Evolutionary conservation across 1,140 invertebrate genomes (phyloP).

Genomic region (Calliphora vicina): DNA sequence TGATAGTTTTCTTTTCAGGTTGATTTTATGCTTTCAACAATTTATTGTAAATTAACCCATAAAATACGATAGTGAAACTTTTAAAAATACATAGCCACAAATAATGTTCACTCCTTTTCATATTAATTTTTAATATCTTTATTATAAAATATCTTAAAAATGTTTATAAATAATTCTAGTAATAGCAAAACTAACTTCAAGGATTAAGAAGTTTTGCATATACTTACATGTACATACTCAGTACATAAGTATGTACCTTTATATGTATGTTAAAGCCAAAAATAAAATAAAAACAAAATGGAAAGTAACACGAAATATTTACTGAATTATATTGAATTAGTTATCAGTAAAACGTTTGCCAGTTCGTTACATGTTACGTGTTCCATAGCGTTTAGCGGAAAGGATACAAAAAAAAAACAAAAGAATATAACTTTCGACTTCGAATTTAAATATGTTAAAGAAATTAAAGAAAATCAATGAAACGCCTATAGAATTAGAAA

Average conservation of each 20-base stretch:
- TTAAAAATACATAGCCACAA: too few relatives aligned
- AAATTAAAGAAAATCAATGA: constrained; percentile 17
- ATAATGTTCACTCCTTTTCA: too few relatives aligned
- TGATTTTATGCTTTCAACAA: constrained; percentile 13
- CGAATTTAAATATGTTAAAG: not conserved
- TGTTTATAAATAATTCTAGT: too few relatives aligned
- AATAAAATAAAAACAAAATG: not conserved
- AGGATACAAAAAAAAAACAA: not conserved
- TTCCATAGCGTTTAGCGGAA: not conserved
- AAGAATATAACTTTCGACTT: not conserved
- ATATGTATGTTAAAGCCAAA: not conserved
- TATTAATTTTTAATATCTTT: too few relatives aligned
- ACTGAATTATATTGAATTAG: constrained; percentile 28
- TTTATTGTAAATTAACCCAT: not conserved
- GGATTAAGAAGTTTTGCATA: not conserved
- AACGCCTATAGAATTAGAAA: not conserved
- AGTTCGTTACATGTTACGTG: constrained; percentile 23
- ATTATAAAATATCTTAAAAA: too few relatives aligned
- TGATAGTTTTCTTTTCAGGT: constrained; percentile 19
- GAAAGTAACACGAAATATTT: constrained; percentile 26
- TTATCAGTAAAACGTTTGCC: constrained; percentile 28
- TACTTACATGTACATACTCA: too few relatives aligned
- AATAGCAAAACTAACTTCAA: not conserved
- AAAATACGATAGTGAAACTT: too few relatives aligned
- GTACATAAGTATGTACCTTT: too few relatives aligned